Percentiles rank a stretch among this genome's conserved stretches.
Evolutionary conservation across 2,113 vertebrate species (phyloP).

Genomic region (Marmota monax): DNA sequence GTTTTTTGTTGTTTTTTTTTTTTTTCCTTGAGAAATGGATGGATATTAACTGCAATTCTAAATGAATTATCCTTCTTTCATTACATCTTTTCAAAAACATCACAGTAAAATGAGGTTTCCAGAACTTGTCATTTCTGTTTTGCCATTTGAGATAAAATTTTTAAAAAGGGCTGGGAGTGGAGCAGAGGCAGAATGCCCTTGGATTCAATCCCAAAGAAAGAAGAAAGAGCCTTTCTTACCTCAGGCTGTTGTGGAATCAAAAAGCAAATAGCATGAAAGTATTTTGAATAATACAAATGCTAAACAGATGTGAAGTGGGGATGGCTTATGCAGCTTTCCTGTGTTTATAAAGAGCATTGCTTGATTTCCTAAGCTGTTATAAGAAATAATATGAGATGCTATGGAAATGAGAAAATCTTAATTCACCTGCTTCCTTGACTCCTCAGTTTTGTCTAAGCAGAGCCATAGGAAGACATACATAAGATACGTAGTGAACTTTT

Average conservation of each 20-base stretch:
- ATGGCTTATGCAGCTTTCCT: neutral
- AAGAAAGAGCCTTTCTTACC: too few species aligned
- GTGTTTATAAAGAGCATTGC: neutral
- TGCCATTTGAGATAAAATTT: neutral
- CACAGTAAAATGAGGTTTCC: neutral
- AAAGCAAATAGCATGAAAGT: neutral
- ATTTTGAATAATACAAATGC: neutral
- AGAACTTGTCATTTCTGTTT: neutral
- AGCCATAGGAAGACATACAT: neutral
- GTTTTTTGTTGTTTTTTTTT: too few species aligned
- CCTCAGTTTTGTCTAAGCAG: neutral
- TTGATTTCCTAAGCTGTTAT: neutral
- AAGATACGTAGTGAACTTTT: neutral
- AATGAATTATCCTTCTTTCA: neutral
- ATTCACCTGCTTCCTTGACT: accelerated
- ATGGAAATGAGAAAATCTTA: accelerated
- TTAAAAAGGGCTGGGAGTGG: neutral
- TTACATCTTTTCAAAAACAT: neutral
- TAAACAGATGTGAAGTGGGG: neutral
- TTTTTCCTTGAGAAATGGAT: neutral
- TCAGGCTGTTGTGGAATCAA: neutral
- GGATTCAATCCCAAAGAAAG: neutral
- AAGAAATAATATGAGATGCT: accelerated
- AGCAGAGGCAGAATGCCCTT: neutral
- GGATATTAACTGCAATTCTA: neutral